Base-by-base conservation (phyloP, 2,113 vertebrate species). In the Pangasianodon gigas region DNA sequence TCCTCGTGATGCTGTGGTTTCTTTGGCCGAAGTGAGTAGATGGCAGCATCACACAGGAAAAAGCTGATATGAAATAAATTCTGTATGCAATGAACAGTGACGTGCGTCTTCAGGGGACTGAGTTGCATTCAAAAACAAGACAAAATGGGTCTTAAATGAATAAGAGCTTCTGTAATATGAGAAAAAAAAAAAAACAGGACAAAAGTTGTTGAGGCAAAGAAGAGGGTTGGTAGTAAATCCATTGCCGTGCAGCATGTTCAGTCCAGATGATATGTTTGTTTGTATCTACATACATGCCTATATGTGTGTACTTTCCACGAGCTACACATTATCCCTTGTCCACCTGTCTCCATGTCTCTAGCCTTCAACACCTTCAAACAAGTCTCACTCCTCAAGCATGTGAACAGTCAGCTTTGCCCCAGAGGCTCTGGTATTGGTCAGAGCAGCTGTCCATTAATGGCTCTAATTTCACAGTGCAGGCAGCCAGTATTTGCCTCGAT, bases 401-500 rank as follows among this genome's bases (percentile, higher is more conserved):
- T 13, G 92, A 91, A 88, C 77, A 89, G 84, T 90, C 51, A 10
- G 51, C 58, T 75, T 89, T 79, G 37, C 1, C 11, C 21, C n/a
- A 52, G 44, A 41, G 11, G 52, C 86, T 90, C 92, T 91, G 89
- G 67, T 19, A 58, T 86, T 82, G 80, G 91, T 91, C 71, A 74
- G 13, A 71, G 74, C 58, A 90, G 79, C 91, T 95, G 94, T 94
- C 93, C 89, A 90, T 95, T 95, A 93, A 91, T 91, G 93, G 94
- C 90, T 95, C 93, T 85, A 75, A 90, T 96, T 95, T 95, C 94
- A 90, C 90, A 93, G 93, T 51, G 44, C 89, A 90, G 81, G 84
- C 46, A 54, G 24, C 1, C 44, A 48, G 7, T 54, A 32, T n/a
- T 52, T 81, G 48, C 48, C 18, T 32, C 13, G 52, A 0, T 80